Percentiles rank a stretch among this genome's conserved stretches.
Evolutionary conservation across 2,113 vertebrate species (phyloP).

Genomic region (Mormoops blainvillei): DNA sequence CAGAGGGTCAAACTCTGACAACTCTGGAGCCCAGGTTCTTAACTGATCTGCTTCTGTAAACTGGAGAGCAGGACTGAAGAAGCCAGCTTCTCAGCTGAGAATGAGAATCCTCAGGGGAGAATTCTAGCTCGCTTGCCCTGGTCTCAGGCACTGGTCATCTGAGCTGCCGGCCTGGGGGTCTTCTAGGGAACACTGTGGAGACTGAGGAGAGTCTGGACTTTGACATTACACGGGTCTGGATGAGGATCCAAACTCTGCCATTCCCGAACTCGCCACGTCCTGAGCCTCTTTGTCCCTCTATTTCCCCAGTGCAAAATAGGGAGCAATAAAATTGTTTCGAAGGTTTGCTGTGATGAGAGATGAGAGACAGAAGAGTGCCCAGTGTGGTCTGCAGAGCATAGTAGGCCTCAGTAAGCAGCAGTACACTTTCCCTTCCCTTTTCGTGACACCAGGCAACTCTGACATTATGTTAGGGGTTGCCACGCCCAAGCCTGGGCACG

Average conservation of each 20-base stretch:
- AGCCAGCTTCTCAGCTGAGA: too few species aligned
- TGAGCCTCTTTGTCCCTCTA: not conserved
- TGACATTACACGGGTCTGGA: not conserved
- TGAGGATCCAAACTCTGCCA: not conserved
- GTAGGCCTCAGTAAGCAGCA: not conserved
- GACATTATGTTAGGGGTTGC: not conserved
- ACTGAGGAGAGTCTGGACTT: not conserved
- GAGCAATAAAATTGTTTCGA: not conserved
- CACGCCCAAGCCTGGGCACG: not conserved
- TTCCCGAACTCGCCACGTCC: not conserved
- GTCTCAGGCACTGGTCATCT: not conserved
- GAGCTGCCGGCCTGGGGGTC: not conserved
- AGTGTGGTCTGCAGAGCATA: not conserved
- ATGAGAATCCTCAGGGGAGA: not conserved
- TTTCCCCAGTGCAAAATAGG: not conserved
- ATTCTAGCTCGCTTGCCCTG: not conserved
- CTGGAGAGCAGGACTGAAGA: not conserved
- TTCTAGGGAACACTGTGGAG: not conserved
- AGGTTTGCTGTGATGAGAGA: not conserved
- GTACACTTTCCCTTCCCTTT: rapidly evolving
- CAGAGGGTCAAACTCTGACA: not conserved
- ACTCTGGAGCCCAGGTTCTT: not conserved
- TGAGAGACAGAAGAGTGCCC: rapidly evolving
- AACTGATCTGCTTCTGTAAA: not conserved
- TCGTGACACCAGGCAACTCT: not conserved